These are phyloP conservation scores for Galagoides demidoff DNA, from an alignment of 2,797 vertebrate genomes.

Conservation along the genomic window DNA sequence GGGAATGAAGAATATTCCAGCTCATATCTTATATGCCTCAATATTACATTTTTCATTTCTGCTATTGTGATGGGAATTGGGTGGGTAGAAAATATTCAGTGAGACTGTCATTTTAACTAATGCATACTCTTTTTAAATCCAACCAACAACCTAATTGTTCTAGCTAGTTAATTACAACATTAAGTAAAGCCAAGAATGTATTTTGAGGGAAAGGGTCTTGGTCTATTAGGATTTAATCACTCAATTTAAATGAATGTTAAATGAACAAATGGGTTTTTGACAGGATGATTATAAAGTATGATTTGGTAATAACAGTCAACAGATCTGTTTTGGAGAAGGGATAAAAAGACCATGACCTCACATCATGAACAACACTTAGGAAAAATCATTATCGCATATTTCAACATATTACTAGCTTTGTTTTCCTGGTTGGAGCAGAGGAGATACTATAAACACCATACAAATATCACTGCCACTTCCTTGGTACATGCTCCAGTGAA, in stretches of 20 bases:
- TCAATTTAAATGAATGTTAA: constrained; percentile 25
- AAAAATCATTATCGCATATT: constrained; percentile 16
- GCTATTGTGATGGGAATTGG: not conserved
- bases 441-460: not conserved
- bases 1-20: constrained; percentile 46
- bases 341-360: constrained; percentile 40
- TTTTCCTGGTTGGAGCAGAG: not conserved
- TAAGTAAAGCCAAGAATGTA: constrained; percentile 25
- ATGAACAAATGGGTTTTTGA: constrained; percentile 50
- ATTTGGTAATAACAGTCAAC: not conserved
- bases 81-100: not conserved
- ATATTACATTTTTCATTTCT: constrained; percentile 65
- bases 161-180: not conserved
- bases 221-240: constrained; percentile 24
- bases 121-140: not conserved
- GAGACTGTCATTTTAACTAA: not conserved
- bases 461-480: not conserved
- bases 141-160: not conserved
- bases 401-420: not conserved
- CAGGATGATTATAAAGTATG: not conserved
- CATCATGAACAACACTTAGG: constrained; percentile 28
- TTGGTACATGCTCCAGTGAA: not conserved
- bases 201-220: not conserved
- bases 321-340: not conserved
- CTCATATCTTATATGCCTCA: constrained; percentile 1